Conservation (phyloP, 37 sponge, comb jelly and placozoan genomes). For the Trichoplax adhaerens region DNA sequence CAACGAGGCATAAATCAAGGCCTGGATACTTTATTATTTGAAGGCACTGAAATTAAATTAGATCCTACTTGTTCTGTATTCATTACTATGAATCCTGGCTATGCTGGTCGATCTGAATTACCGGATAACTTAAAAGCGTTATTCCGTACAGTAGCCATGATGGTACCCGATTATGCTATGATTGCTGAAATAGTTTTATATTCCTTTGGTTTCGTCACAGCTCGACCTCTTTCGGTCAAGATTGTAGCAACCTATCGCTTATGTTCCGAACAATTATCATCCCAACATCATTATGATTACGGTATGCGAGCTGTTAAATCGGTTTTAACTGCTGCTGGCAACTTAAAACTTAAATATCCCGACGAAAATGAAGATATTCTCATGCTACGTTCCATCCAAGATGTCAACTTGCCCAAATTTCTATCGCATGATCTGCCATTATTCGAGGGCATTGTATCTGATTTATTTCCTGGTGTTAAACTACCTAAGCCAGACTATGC, state of each 20-base stretch:
- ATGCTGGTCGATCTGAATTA: constrained; percentile 90
- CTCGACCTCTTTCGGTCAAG: constrained; percentile 94
- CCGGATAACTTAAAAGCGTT: constrained; percentile 95
- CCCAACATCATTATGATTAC: constrained; percentile 98
- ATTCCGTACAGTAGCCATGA: constrained; percentile 99
- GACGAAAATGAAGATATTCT: constrained; percentile 91
- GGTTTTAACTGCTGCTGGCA: constrained; percentile 96
- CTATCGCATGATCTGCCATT: constrained; percentile 86
- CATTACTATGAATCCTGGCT: constrained; percentile 99
- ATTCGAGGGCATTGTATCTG: constrained; percentile 92
- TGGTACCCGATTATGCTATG: constrained; percentile 99
- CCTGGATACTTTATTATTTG: constrained; percentile 67
- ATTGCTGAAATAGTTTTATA: constrained; percentile 97
- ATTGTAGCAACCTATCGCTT: constrained; percentile 97
- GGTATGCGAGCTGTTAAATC: constrained; percentile 99
- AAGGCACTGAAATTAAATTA: constrained; percentile 95
- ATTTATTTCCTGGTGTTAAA: constrained; percentile 87
- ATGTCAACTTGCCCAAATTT: constrained; percentile 96
- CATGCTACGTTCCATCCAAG: constrained; percentile 85
- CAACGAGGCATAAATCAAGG: constrained; percentile 51
- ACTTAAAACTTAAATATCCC: constrained; percentile 95
- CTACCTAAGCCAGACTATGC: constrained; percentile 94
- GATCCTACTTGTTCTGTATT: constrained; percentile 95
- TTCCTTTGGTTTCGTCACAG: constrained; percentile 95
- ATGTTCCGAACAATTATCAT: constrained; percentile 97